A percentile compares a stretch with the other conserved stretches of the same genome.
phyloP scores from a whole-genome alignment of 2,797 vertebrate species.

The Nyctibius grandis region DNA sequence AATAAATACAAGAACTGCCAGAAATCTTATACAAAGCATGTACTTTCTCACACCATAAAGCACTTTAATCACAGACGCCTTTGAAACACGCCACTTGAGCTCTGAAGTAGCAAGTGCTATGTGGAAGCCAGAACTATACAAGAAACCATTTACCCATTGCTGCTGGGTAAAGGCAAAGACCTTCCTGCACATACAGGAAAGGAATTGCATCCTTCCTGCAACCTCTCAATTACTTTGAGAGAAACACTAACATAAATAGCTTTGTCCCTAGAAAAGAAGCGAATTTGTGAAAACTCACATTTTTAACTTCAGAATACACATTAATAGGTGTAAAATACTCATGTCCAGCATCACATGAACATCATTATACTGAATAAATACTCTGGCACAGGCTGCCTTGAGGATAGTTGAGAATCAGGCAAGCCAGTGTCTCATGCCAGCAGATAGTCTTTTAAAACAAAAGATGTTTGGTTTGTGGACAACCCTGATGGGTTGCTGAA shows the following conservation, averaged over 20 bases:
- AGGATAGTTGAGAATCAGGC: not conserved
- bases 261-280: not conserved
- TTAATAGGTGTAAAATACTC: not conserved
- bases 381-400: not conserved
- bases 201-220: not conserved
- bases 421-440: not conserved
- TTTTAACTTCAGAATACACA: not conserved
- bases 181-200: not conserved
- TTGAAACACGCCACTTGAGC: not conserved
- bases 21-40: not conserved
- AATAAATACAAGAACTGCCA: not conserved
- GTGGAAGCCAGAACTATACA: not conserved
- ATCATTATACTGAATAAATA: not conserved
- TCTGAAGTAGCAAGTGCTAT: not conserved
- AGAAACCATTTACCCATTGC: too few relatives aligned
- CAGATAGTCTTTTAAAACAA: not conserved
- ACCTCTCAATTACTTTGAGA: not conserved
- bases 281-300: not conserved
- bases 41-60: not conserved
- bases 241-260: not conserved
- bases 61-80: not conserved
- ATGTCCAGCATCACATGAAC: not conserved
- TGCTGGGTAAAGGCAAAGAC: not conserved
- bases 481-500: not conserved
- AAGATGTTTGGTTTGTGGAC: constrained; percentile 6